Evolutionary conservation across 2,888 invertebrate genomes (phyloP), one percentile per base, ranked within the genome.

Genomic region (Dendrolimus pini): DNA sequence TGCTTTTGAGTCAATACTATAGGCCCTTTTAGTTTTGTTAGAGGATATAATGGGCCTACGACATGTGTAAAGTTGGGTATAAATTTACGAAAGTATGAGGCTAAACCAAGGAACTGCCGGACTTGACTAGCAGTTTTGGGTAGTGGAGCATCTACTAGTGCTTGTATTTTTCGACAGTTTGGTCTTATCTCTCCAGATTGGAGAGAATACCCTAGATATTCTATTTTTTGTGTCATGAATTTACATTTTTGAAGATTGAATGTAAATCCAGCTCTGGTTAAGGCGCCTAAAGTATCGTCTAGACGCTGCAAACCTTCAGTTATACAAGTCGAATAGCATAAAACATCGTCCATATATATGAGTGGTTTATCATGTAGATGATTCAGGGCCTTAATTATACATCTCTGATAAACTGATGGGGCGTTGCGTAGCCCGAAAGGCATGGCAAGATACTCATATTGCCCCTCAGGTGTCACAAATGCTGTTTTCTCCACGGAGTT

Each of bases 191-290:
- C 58, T 0, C 73, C 71, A 8, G 67, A 41, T 7, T 55, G n/a
- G 2, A 73, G 54, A 0, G 72, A 55, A 30, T 69, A 67, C 0
- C 72, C 72, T 0, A 74, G 55, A 18, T 72, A 72, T 13, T 73
- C 70, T 0, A 74, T 62, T 0, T 64, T 62, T 0, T 55, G 55
- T 53, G 68, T 72, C n/a, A 72, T 66, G 52, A 72, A 72, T 0
- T 7, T 12, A 13, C 62, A 62, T 56, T 75, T 74, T 0, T 69
- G 60, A 1, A 60, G 41, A 13, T 73, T 74, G 0, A 74, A 59
- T 0, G 71, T 73, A 55, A 75, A 75, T 0, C 73, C 75, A 0
- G 68, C 62, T 1, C 59, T 18, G 1, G 63, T 54, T 1, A 70
- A 54, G 1, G 61, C 61, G 6, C 55, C 42, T 1, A 70, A 54